Evolutionary conservation across 53 echinoderm and acorn worm genomes (phyloP).

Genomic region (Mesocentrotus franciscanus): DNA sequence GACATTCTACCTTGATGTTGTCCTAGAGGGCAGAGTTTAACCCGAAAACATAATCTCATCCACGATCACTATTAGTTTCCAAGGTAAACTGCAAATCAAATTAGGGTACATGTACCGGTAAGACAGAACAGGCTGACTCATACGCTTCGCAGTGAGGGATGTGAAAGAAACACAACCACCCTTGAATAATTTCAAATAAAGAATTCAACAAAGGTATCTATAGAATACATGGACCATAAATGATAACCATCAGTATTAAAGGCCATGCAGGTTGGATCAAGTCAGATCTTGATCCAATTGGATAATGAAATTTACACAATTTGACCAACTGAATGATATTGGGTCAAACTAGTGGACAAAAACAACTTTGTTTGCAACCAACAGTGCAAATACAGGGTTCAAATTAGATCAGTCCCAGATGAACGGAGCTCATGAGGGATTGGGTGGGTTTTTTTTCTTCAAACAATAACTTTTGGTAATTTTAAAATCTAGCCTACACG

Average conservation of each 20-base stretch:
- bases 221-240: neutral
- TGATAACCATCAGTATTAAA: neutral
- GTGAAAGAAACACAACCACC: neutral
- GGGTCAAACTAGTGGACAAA: neutral
- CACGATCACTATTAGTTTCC: neutral
- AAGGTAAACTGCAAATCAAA: constrained; percentile 44
- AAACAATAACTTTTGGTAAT: too few species aligned
- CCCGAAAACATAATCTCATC: constrained; percentile 7
- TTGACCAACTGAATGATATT: neutral
- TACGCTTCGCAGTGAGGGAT: constrained; percentile 2
- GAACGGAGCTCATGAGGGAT: neutral
- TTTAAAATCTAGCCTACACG: too few species aligned
- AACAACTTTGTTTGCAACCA: neutral
- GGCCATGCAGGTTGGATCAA: neutral
- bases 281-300: neutral
- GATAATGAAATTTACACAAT: neutral
- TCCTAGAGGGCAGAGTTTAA: neutral
- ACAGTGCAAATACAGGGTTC: neutral
- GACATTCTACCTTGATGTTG: neutral
- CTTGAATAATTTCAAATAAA: neutral
- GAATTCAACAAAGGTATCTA: neutral
- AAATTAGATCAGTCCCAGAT: neutral
- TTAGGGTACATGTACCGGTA: neutral
- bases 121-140: neutral
- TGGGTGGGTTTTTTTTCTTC: too few species aligned